phyloP scores from a whole-genome alignment of 2,797 vertebrate genomes.

The Spea hammondii region DNA sequence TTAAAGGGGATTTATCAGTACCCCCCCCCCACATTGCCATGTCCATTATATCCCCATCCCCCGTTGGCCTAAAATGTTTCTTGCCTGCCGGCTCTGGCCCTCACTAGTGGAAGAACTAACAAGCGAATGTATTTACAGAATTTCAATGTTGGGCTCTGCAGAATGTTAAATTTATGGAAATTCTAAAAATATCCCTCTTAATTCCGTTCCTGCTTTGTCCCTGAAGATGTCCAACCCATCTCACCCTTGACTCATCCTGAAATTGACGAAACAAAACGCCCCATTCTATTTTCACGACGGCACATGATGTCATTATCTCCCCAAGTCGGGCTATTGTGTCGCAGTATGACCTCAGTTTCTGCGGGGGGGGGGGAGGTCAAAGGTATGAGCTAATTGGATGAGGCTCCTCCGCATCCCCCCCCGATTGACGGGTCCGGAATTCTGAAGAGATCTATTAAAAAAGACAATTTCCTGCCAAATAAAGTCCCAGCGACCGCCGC shows the following conservation, averaged over 20 bases:
- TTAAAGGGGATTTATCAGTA: too few relatives aligned
- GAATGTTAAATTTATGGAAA: too few relatives aligned
- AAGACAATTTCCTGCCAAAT: slow-evolving; percentile 61
- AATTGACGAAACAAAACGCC: not conserved
- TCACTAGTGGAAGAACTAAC: too few relatives aligned
- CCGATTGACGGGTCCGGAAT: slow-evolving; percentile 64
- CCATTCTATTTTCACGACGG: slow-evolving; percentile 25
- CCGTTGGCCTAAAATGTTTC: too few relatives aligned
- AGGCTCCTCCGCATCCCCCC: slow-evolving; percentile 42
- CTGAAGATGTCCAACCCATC: not conserved
- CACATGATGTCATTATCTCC: slow-evolving; percentile 54
- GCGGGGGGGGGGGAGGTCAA: slow-evolving; percentile 58
- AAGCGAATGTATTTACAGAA: too few relatives aligned
- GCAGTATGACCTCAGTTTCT: slow-evolving; percentile 63
- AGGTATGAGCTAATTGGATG: slow-evolving; percentile 61
- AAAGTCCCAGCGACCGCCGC: slow-evolving; percentile 52
- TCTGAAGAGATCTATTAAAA: slow-evolving; percentile 66
- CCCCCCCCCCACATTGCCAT: too few relatives aligned
- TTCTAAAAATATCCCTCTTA: too few relatives aligned
- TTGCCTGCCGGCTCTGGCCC: too few relatives aligned
- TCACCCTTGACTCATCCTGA: not conserved
- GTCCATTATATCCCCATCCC: too few relatives aligned
- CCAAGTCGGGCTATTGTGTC: slow-evolving; percentile 54
- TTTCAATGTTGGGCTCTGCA: too few relatives aligned
- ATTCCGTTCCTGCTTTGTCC: too few relatives aligned